These are phyloP conservation scores for Octodon degus DNA, from an alignment of 2,113 vertebrate genomes.

Conservation along the genomic window DNA sequence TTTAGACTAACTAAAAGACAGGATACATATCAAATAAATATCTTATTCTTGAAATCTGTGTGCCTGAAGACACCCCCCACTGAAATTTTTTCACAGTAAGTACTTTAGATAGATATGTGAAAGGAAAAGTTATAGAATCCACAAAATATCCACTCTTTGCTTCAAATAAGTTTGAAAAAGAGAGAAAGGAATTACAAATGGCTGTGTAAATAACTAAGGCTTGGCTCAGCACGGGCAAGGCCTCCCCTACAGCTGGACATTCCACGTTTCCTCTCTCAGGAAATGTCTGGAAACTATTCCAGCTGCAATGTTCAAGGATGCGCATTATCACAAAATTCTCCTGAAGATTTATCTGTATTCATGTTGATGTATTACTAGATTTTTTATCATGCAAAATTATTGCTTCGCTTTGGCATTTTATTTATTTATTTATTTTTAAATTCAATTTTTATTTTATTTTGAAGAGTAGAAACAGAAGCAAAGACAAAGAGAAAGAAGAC, in stretches of 20 bases:
- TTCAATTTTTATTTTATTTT: no score
- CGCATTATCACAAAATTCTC: neutral
- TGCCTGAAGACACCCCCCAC: neutral
- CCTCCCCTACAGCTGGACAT: neutral
- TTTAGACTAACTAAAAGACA: neutral
- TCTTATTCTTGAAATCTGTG: neutral
- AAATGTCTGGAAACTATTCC: neutral
- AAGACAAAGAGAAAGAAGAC: no score
- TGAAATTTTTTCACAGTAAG: neutral
- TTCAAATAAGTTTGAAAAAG: neutral
- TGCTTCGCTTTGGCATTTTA: neutral
- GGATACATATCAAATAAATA: neutral
- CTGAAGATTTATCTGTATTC: neutral
- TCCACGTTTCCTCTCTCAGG: neutral
- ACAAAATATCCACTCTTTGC: neutral
- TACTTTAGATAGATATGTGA: neutral
- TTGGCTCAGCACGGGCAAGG: neutral
- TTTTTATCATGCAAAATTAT: conserved; percentile 46
- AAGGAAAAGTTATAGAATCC: neutral
- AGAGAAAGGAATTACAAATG: neutral
- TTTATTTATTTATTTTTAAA: no score
- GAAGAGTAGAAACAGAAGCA: no score
- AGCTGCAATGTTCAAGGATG: neutral
- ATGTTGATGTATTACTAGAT: neutral
- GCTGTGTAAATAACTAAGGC: neutral